These are phyloP conservation scores for Celastrina argiolus DNA, from an alignment of 2,888 invertebrate species.

Conservation along the genomic window DNA sequence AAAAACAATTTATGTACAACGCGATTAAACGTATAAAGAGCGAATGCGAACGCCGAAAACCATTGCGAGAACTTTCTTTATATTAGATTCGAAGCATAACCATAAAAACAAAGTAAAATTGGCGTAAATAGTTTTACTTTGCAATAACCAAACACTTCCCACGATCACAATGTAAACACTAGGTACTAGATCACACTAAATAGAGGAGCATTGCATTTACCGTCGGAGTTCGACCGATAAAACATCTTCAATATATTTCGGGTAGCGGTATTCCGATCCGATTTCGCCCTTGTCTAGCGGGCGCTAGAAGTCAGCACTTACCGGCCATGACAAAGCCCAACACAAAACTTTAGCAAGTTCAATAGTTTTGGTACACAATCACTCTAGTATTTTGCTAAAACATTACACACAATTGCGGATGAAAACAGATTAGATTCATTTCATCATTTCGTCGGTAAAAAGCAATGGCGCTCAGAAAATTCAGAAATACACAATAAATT, in stretches of 20 bases:
- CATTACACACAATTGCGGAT: slow-evolving; percentile 77
- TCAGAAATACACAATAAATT: slow-evolving; percentile 73
- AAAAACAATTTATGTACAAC: slow-evolving; percentile 48
- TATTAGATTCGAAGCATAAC: slow-evolving; percentile 49
- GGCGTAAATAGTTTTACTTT: slow-evolving; percentile 55
- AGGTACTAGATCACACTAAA: slow-evolving; percentile 71
- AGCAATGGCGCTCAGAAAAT: slow-evolving; percentile 78
- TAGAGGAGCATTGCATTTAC: slow-evolving; percentile 78
- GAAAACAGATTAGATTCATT: slow-evolving; percentile 79
- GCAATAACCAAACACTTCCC: slow-evolving; percentile 67
- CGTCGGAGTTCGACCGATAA: slow-evolving; percentile 79
- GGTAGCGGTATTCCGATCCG: slow-evolving; percentile 77
- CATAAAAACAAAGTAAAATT: slow-evolving; percentile 56
- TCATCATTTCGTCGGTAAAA: slow-evolving; percentile 77
- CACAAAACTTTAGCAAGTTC: slow-evolving; percentile 76
- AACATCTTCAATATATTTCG: slow-evolving; percentile 78
- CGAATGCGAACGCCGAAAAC: slow-evolving; percentile 41
- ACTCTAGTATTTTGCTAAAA: slow-evolving; percentile 73
- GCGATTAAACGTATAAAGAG: slow-evolving; percentile 34
- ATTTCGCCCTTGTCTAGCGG: slow-evolving; percentile 78
- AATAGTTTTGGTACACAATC: slow-evolving; percentile 74
- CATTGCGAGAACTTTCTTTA: slow-evolving; percentile 55
- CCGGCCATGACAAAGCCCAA: slow-evolving; percentile 88
- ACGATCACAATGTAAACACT: slow-evolving; percentile 69
- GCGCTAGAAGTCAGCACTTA: slow-evolving; percentile 82